Conservation (phyloP, 2,113 vertebrate genomes). For the Pseudorectes ferrugineus region DNA sequence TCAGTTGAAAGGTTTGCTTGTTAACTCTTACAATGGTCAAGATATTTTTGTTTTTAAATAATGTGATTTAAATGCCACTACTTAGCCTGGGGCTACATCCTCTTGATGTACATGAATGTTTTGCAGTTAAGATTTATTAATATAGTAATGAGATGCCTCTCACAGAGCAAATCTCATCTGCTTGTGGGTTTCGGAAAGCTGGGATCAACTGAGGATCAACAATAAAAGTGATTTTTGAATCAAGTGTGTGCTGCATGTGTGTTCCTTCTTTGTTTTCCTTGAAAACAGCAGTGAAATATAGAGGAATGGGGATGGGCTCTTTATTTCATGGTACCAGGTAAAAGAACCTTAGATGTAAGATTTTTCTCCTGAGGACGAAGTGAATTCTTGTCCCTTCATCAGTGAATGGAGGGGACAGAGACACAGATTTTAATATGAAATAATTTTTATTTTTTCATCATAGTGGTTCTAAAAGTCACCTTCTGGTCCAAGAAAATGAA, state of each 20-base stretch:
- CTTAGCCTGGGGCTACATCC: neutral
- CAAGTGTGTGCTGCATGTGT: neutral
- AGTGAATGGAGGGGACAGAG: neutral
- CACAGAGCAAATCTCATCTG: neutral
- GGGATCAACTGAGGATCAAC: neutral
- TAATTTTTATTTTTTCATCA: neutral
- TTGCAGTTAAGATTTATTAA: neutral
- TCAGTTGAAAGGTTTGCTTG: neutral
- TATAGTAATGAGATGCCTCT: neutral
- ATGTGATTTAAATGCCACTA: neutral
- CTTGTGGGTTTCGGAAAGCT: neutral
- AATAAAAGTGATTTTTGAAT: neutral
- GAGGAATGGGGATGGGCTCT: neutral
- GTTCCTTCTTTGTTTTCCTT: neutral
- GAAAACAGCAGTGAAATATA: neutral
- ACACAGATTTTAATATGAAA: neutral
- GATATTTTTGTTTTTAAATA: neutral
- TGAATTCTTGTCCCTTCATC: neutral
- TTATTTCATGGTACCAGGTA: neutral
- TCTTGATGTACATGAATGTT: neutral
- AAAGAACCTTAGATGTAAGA: neutral
- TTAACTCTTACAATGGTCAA: neutral
- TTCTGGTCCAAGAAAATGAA: neutral
- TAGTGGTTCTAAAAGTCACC: neutral
- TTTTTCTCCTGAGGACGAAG: neutral